Base-by-base conservation (phyloP, 2,888 invertebrate genomes). In the Candidula unifasciata region DNA sequence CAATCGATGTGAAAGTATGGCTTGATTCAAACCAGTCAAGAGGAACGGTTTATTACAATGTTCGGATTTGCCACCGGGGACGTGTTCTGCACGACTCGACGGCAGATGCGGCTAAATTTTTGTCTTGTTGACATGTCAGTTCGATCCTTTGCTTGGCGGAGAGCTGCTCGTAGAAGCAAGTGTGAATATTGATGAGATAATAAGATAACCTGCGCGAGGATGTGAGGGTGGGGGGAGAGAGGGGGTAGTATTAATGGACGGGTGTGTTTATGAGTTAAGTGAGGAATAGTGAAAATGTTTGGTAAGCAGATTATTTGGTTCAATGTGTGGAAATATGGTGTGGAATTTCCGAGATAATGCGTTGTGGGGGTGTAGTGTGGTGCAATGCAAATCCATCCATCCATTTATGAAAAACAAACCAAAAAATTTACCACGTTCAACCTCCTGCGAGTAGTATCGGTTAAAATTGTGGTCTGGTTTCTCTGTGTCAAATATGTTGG, bases 121-220 rank as follows among this genome's bases (percentile, higher is more conserved):
- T n/a, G n/a, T n/a, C n/a, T 27, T 37, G 35, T 35, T 35, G 37
- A 71, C 37, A 37, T 37, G 69, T 18, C 69, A 21, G 21, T 71
- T 71, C 21, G 69, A 18, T 37, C 35, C 37, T 10, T 8, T 35
- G 35, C 21, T 6, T 18, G 18, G 21, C 37, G 35, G 10, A 71
- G 21, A 37, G 27, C 3, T 1, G 21, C 21, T 60, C 60, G 1
- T 3, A n/a, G 27, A 44, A 13, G 2, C 8, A 44, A 44, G 44
- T 44, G 44, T 71, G 69, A 8, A 71, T 71, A 71, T 71, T 37
- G 69, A 71, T 71, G 69, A 71, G 8, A 24, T 68, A 30, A 44
- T 44, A 44, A 44, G 8, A 44, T 44, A 44, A 44, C 13, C 44
- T 44, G 44, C 44, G 44, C 13, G 44, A 10, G 8, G 8, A 44